Conservation (phyloP, 2,797 vertebrate genomes). For the Sebastes steindachneri region DNA sequence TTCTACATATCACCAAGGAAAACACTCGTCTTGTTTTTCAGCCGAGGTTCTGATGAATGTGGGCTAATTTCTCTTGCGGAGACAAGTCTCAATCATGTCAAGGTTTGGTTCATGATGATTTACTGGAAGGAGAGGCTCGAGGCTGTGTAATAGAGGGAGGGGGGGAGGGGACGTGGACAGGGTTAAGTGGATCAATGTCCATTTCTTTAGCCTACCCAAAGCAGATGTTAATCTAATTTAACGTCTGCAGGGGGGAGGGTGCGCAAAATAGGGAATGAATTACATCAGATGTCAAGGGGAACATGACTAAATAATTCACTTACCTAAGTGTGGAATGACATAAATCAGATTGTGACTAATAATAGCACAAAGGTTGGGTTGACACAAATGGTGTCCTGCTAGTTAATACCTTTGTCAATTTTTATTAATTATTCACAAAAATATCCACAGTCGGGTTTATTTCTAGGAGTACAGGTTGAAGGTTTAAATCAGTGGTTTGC, state of each 20-base stretch:
- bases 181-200: conserved; percentile 74
- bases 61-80: conserved; percentile 28
- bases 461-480: neutral
- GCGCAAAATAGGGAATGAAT: conserved; percentile 67
- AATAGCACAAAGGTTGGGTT: conserved; percentile 53
- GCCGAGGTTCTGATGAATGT: conserved; percentile 28
- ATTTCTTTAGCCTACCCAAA: conserved; percentile 57
- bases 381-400: conserved; percentile 31
- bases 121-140: conserved; percentile 12
- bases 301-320: conserved; percentile 73
- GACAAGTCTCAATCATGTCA: conserved; percentile 19
- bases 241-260: conserved; percentile 47
- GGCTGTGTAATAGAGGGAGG: neutral
- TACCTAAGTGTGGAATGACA: conserved; percentile 71
- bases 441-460: fast-evolving
- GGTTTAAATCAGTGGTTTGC: neutral
- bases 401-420: conserved; percentile 24
- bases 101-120: conserved; percentile 20
- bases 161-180: neutral
- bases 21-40: conserved; percentile 41
- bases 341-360: conserved; percentile 70
- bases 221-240: conserved; percentile 76
- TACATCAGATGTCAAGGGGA: conserved; percentile 69
- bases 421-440: neutral
- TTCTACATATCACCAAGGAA: conserved; percentile 50